phyloP scores from a whole-genome alignment of 2,888 invertebrate species.

The Blomia tropicalis region DNA sequence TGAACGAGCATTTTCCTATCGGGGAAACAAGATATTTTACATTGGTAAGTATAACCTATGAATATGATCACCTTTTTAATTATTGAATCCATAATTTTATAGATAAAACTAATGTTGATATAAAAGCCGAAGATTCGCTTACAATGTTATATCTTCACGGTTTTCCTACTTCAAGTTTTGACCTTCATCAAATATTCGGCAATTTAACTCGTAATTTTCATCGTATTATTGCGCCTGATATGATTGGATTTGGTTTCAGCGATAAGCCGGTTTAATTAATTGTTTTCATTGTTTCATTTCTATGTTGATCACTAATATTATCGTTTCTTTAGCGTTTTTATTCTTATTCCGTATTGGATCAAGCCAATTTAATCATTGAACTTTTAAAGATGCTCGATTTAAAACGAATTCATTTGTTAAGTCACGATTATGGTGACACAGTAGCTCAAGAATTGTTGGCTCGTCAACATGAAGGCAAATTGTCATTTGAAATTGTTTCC shows the following conservation, averaged over 20 bases:
- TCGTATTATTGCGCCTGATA: conserved; percentile 34
- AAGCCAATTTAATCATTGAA: conserved; percentile 34
- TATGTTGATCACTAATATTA: too few relatives aligned
- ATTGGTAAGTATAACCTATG: conserved; percentile 30
- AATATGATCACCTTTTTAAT: neutral
- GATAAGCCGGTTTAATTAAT: conserved; percentile 35
- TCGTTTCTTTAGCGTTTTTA: conserved; percentile 28
- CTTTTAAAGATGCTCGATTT: conserved; percentile 32
- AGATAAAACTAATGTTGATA: neutral
- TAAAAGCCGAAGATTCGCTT: conserved; percentile 8
- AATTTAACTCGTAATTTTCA: conserved; percentile 32
- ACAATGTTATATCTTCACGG: conserved; percentile 35
- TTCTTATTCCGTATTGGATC: conserved; percentile 35
- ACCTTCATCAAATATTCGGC: conserved; percentile 34
- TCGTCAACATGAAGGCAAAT: conserved; percentile 16
- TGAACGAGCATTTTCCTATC: neutral
- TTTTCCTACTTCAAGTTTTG: conserved; percentile 33
- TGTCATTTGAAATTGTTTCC: conserved; percentile 24
- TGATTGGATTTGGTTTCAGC: conserved; percentile 36
- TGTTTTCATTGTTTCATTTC: too few relatives aligned
- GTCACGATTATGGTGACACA: conserved; percentile 37
- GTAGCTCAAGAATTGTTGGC: conserved; percentile 36
- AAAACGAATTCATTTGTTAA: conserved; percentile 32
- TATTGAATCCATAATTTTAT: neutral
- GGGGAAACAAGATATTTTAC: conserved; percentile 32